These are phyloP conservation scores for Alethe diademata DNA, from an alignment of 2,113 vertebrate species.

Conservation along the genomic window DNA sequence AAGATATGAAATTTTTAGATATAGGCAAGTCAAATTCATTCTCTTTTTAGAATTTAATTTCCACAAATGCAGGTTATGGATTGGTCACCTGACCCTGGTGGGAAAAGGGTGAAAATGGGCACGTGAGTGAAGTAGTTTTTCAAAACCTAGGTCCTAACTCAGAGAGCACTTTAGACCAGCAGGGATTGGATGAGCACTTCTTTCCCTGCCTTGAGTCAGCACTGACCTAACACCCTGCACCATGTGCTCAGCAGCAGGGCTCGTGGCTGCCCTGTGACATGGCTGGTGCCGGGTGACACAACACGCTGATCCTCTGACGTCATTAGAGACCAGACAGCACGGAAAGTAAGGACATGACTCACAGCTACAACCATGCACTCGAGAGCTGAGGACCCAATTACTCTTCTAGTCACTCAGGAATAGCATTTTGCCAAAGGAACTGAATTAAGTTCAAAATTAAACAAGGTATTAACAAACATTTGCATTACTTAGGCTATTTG, in stretches of 20 bases:
- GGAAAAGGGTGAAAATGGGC: background rate
- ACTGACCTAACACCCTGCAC: rapidly evolving
- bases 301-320: background rate
- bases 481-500: background rate
- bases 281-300: background rate
- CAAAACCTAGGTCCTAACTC: background rate
- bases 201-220: background rate
- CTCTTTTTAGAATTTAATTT: background rate
- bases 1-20: background rate
- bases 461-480: background rate
- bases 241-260: background rate
- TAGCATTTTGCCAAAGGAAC: background rate
- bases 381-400: background rate
- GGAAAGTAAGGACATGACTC: background rate
- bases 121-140: background rate
- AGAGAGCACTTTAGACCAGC: background rate
- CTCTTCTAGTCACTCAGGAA: background rate
- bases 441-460: background rate
- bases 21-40: background rate
- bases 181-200: background rate
- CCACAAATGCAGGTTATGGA: background rate
- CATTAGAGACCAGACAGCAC: background rate
- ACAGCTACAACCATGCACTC: background rate
- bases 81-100: background rate
- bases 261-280: background rate